Evolutionary conservation across 2,888 invertebrate species (phyloP), one percentile per base, ranked within the genome.

Genomic region (Drosophila histrio): DNA sequence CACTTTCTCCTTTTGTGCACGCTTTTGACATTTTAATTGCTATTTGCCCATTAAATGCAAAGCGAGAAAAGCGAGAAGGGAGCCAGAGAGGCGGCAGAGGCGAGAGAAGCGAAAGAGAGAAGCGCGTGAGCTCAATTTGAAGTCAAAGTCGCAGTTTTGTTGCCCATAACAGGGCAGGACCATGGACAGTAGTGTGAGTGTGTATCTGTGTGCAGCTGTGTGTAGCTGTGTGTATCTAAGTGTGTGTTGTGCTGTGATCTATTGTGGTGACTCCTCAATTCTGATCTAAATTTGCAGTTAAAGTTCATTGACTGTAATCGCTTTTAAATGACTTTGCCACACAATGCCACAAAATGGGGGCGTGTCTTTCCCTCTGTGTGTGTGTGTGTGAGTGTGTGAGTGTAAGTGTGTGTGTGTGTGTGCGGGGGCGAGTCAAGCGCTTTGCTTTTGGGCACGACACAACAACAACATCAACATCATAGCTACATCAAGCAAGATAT

Each of bases 1-100:
- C 76, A 79, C 83, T 85, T 87, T 85, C 88, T 87, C 80, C 85
- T 77, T 79, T 85, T 87, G 85, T 85, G 87, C 82, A 82, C 85
- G 85, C 86, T 85, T 84, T 84, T 87, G 85, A 84, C 87, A 87
- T 84, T 84, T 84, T 87, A 84, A 87, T 84, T 84, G 87, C 82
- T 87, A 79, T 84, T 82, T 82, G 66, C 76, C 75, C 76, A 74
- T 81, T 85, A 77, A 79, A 59, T 76, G 72, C 74, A 68, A 60
- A 74, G 75, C 70, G 63, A 63, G 58, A 72, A 62, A 56, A 67
- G 24, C 46, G 58, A 39, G 17, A 41, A 21, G 28, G 44, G 39
- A 34, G 24, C 43, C 9, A 39, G 11, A 8, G 47, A 11, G 38
- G 15, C 13, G 21, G 19, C 6, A 11, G 15, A 17, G 49, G 28